Conservation (phyloP, 2,888 invertebrate genomes). For the Electrophaes corylata region DNA sequence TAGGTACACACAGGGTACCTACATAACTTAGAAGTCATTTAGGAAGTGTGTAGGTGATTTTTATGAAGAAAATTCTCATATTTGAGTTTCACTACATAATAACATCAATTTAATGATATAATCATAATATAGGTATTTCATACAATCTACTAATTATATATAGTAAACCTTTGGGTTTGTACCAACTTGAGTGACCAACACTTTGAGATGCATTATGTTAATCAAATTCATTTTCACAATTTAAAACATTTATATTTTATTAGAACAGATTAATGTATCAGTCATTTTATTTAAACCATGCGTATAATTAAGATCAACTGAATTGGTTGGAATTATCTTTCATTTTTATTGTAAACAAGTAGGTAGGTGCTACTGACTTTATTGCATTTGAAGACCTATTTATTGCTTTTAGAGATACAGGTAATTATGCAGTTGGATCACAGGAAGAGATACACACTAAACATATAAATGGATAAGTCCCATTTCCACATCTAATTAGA, state of each 20-base stretch:
- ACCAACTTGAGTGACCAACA: slow-evolving; percentile 40
- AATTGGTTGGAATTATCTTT: background rate
- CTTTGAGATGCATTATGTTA: slow-evolving; percentile 24
- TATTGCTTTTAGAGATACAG: slow-evolving; percentile 5
- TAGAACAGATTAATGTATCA: slow-evolving; percentile 47
- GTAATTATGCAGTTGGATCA: slow-evolving; percentile 32
- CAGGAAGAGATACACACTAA: slow-evolving; percentile 37
- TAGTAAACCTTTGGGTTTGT: slow-evolving; percentile 36
- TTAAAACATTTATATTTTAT: slow-evolving; percentile 41
- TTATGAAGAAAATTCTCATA: slow-evolving; percentile 44
- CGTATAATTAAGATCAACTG: slow-evolving; percentile 23
- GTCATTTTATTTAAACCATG: slow-evolving; percentile 46
- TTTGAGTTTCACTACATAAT: slow-evolving; percentile 51
- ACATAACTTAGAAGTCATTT: slow-evolving; percentile 44
- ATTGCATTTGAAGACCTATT: background rate
- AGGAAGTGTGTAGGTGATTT: slow-evolving; percentile 36
- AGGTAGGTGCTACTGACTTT: background rate
- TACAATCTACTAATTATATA: slow-evolving; percentile 42
- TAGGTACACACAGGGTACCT: background rate
- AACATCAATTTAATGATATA: slow-evolving; percentile 37
- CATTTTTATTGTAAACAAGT: slow-evolving; percentile 1
- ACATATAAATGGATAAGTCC: slow-evolving; percentile 37
- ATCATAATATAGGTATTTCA: slow-evolving; percentile 4
- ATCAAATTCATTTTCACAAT: slow-evolving; percentile 36
- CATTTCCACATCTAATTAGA: slow-evolving; percentile 51